Evolutionary conservation across 2,113 vertebrate genomes (phyloP).

Genomic region (Megaceryle maxima): DNA sequence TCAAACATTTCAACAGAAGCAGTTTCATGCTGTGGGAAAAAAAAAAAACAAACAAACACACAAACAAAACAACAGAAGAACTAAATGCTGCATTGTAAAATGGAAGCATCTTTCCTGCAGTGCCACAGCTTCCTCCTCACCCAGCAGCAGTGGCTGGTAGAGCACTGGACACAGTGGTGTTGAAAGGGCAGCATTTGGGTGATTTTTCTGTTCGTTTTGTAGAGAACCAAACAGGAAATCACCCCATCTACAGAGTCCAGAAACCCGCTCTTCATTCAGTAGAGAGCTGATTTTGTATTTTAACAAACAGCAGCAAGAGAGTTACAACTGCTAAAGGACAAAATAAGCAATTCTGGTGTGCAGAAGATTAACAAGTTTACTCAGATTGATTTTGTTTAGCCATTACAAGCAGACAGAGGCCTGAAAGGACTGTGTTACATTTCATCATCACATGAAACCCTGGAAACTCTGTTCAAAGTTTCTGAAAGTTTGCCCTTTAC

Average conservation of each 20-base stretch:
- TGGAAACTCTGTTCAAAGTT: background rate
- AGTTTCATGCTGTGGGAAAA: conserved; percentile 82
- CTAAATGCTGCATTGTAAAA: background rate
- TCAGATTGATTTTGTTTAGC: background rate
- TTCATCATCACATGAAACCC: background rate
- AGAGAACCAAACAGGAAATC: background rate
- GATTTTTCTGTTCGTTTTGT: background rate
- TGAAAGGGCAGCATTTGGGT: background rate
- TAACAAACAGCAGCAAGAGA: background rate
- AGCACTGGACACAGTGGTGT: background rate
- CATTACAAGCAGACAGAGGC: background rate
- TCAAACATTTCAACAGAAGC: conserved; percentile 93
- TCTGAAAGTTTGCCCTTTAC: background rate
- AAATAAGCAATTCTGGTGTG: background rate
- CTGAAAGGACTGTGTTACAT: background rate
- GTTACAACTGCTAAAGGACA: background rate
- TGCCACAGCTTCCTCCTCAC: background rate
- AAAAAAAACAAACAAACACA: background rate
- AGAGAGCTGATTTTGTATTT: background rate
- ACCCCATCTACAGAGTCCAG: rapidly evolving
- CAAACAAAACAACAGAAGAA: background rate
- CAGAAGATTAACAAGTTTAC: background rate
- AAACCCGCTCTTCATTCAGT: background rate
- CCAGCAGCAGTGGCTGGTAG: background rate
- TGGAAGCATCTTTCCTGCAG: background rate